Conservation (phyloP, 2,113 vertebrate genomes). For the Oenanthe melanoleuca region DNA sequence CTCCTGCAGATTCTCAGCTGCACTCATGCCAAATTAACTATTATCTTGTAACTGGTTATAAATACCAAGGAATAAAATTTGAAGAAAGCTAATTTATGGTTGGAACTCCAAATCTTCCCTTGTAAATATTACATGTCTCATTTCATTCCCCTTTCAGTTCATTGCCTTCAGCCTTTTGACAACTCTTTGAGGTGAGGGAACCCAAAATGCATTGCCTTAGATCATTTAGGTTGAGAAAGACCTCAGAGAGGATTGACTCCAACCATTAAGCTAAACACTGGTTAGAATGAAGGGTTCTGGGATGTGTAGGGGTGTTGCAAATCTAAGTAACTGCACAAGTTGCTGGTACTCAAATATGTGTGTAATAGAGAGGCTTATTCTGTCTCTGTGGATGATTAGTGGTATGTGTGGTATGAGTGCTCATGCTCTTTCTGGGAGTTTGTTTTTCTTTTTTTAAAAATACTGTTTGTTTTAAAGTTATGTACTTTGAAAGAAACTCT, state of each 20-base stretch:
- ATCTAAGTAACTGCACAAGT: neutral
- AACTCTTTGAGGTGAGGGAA: neutral
- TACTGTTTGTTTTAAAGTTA: neutral
- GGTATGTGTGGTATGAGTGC: neutral
- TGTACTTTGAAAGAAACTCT: neutral
- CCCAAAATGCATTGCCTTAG: neutral
- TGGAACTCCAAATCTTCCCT: neutral
- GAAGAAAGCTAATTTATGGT: neutral
- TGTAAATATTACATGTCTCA: neutral
- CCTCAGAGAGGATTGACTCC: neutral
- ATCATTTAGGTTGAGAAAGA: neutral
- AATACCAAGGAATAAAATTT: constrained; percentile 2
- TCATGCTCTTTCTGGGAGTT: neutral
- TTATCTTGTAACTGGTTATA: constrained; percentile 16
- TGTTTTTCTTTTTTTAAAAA: neutral
- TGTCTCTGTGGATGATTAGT: neutral
- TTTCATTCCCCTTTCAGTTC: neutral
- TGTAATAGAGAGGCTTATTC: neutral
- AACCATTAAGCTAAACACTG: neutral
- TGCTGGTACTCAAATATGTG: neutral
- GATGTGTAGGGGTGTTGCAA: neutral
- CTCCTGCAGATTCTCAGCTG: neutral
- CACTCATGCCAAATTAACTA: neutral
- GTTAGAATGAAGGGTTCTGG: neutral
- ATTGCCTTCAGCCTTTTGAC: neutral